Evolutionary conservation across 2,888 invertebrate species (phyloP).

Genomic region (Panorpa germanica): DNA sequence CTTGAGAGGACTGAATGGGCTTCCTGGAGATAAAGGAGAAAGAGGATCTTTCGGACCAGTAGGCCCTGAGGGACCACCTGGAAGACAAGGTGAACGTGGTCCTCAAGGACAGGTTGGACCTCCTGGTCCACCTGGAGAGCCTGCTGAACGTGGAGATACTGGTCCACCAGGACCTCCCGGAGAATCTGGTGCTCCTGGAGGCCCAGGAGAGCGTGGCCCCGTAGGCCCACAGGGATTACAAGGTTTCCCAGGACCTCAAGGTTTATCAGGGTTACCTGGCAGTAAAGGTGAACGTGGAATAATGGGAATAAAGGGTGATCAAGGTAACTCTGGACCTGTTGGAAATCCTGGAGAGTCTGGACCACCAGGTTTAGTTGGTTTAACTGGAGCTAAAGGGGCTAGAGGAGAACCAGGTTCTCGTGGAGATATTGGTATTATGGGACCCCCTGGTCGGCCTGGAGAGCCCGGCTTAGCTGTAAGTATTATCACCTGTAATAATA

Average conservation of each 20-base stretch:
- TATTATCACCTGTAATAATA: too few species aligned
- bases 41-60: slow-evolving; percentile 49
- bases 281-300: slow-evolving; percentile 56
- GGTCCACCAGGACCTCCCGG: slow-evolving; percentile 52
- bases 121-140: slow-evolving; percentile 60
- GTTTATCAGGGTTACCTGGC: slow-evolving; percentile 48
- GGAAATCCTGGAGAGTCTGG: slow-evolving; percentile 35
- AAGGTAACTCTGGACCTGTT: slow-evolving; percentile 41
- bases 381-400: slow-evolving; percentile 51
- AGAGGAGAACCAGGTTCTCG: slow-evolving; percentile 58
- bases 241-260: slow-evolving; percentile 48
- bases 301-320: slow-evolving; percentile 50
- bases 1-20: slow-evolving; percentile 41
- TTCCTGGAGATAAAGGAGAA: slow-evolving; percentile 54
- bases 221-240: slow-evolving; percentile 49
- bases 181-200: slow-evolving; percentile 52
- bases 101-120: slow-evolving; percentile 57
- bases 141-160: slow-evolving; percentile 60
- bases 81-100: slow-evolving; percentile 57
- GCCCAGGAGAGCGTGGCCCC: slow-evolving; percentile 53
- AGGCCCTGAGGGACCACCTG: slow-evolving; percentile 42
- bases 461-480: slow-evolving; percentile 49
- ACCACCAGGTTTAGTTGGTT: slow-evolving; percentile 28
- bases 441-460: slow-evolving; percentile 62
- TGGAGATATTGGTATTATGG: slow-evolving; percentile 54